Base-by-base conservation (phyloP, 2,797 vertebrate genomes). In the Hybognathus amarus region DNA sequence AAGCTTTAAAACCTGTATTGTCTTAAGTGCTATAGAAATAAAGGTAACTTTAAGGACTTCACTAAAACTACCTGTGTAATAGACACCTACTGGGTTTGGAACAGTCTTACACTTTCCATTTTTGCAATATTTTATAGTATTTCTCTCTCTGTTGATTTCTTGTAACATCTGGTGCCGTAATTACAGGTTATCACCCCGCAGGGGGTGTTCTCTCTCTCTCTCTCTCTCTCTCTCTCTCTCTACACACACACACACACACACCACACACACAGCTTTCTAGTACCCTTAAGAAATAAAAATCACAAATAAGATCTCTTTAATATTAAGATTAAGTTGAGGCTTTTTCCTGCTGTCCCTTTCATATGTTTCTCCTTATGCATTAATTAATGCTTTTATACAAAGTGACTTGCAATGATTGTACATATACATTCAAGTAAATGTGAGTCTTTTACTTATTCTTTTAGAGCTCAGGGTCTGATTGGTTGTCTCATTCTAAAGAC, bases 111-210 rank as follows among this genome's bases (percentile, higher is more conserved):
- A 85, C 11, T 54, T 79, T 74, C 64, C 27, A 61, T 75, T 33
- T 56, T 66, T 74, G 40, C 42, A 40, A 52, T 69, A 38, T 71
- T 82, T 77, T 59, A 50, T 67, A 63, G 27, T 78, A 36, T 83
- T 69, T 77, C 68, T 40, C 40, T 77, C 68, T 83, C 3, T 54
- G 20, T 56, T 33, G 77, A 56, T 71, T 82, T 71, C 79, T 83
- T 56, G 77, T 73, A 47, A 87, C 84, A 92, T 90, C 89, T 91
- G 87, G 66, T 89, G 83, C 85, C 88, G 83, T 86, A 90, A 89
- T 91, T 85, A 87, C 80, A 89, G 83, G 75, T 84, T 89, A 88
- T 88, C 87, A 87, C 83, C 81, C 86, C 83, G 89, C 77, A 86
- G 86, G 86, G 89, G 86, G 45, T 85, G 85, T 79, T 2, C 40